Evolutionary conservation across 2,888 invertebrate genomes (phyloP).

Genomic region (Clunio marinus): DNA sequence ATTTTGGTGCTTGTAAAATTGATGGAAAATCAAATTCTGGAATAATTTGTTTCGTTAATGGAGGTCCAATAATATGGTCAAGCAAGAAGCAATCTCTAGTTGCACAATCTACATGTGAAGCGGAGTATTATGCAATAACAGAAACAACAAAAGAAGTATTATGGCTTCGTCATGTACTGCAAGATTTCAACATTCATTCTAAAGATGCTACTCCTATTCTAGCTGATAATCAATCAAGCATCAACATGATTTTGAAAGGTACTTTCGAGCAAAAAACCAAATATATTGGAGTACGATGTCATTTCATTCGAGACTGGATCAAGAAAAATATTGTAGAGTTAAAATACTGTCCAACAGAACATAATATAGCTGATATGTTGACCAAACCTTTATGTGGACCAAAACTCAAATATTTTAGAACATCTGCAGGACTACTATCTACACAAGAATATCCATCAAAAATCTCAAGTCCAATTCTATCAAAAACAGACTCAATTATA

Average conservation of each 20-base stretch:
- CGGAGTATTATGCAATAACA: slow-evolving; percentile 42
- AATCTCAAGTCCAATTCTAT: too few relatives aligned
- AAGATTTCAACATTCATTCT: too few relatives aligned
- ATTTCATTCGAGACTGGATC: neutral
- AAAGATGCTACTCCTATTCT: too few relatives aligned
- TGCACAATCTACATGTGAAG: slow-evolving; percentile 42
- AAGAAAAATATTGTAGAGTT: neutral
- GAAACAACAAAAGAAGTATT: slow-evolving; percentile 42
- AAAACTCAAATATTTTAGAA: too few relatives aligned
- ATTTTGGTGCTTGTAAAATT: slow-evolving; percentile 44
- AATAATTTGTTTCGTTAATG: slow-evolving; percentile 41
- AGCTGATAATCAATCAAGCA: too few relatives aligned
- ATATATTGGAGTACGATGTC: neutral
- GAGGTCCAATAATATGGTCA: slow-evolving; percentile 43
- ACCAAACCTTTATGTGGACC: slow-evolving; percentile 30
- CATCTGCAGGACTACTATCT: too few relatives aligned
- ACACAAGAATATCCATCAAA: too few relatives aligned
- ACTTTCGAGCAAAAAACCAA: neutral
- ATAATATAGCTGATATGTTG: slow-evolving; percentile 40
- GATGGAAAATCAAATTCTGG: slow-evolving; percentile 45
- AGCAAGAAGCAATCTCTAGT: slow-evolving; percentile 44
- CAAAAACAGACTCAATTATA: too few relatives aligned
- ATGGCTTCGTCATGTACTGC: slow-evolving; percentile 40
- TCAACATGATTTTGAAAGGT: too few relatives aligned
- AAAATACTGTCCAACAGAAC: slow-evolving; percentile 31